Evolutionary conservation across 2,888 invertebrate species (phyloP).

Genomic region (Eulithis testata): DNA sequence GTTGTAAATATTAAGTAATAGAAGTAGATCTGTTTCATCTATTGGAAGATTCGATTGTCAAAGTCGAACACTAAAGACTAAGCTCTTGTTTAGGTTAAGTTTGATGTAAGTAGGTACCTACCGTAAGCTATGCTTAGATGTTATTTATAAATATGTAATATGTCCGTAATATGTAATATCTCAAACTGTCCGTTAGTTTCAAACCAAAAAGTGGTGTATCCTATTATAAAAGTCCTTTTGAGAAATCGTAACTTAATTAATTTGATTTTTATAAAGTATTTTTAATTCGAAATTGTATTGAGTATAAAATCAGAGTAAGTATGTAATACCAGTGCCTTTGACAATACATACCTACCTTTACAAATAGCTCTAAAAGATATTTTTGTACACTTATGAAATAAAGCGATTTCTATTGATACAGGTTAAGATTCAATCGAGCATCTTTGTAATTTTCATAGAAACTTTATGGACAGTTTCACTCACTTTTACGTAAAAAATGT

Average conservation of each 20-base stretch:
- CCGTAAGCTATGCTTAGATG: slow-evolving; percentile 76
- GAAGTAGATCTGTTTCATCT: slow-evolving; percentile 83
- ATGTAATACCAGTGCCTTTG: slow-evolving; percentile 78
- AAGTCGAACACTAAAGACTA: slow-evolving; percentile 83
- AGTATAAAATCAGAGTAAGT: slow-evolving; percentile 61
- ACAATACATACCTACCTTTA: slow-evolving; percentile 81
- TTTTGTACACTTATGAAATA: slow-evolving; percentile 78
- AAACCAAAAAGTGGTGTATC: slow-evolving; percentile 69
- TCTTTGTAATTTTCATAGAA: slow-evolving; percentile 40
- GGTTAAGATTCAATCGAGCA: slow-evolving; percentile 39
- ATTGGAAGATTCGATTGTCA: slow-evolving; percentile 80
- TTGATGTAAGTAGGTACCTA: slow-evolving; percentile 61
- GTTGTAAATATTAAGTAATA: slow-evolving; percentile 71
- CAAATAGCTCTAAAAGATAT: slow-evolving; percentile 76
- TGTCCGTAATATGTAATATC: slow-evolving; percentile 75
- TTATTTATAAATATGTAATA: slow-evolving; percentile 81
- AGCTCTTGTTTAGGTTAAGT: slow-evolving; percentile 73
- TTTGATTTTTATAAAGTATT: slow-evolving; percentile 43
- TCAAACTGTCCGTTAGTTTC: slow-evolving; percentile 71
- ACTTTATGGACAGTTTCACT: slow-evolving; percentile 12
- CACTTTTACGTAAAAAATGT: slow-evolving; percentile 10
- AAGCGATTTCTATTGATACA: slow-evolving; percentile 61
- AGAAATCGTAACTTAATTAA: slow-evolving; percentile 63
- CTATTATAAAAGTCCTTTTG: slow-evolving; percentile 56
- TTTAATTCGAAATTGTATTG: slow-evolving; percentile 59